A percentile compares a stretch with the other conserved stretches of the same genome.
Evolutionary conservation across 2,797 vertebrate species (phyloP).

Genomic region (Dendrocincla tyrannina): DNA sequence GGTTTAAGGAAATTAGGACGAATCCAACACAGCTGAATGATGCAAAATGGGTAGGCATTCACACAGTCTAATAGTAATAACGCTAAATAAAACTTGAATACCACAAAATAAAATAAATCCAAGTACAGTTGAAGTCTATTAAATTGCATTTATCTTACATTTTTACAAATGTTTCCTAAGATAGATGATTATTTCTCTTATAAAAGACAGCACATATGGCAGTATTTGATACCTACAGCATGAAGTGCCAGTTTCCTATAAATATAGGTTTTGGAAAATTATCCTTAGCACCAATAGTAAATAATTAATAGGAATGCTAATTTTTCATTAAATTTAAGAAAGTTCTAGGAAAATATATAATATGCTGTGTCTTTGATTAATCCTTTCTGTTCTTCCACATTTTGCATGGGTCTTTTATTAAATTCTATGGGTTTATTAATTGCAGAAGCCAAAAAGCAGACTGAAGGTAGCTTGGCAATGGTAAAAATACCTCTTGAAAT

Average conservation of each 20-base stretch:
- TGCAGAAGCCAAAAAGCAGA: background rate
- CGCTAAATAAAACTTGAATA: background rate
- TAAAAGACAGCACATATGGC: conserved; percentile 32
- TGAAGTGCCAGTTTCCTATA: background rate
- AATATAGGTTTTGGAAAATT: background rate
- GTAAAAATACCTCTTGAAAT: background rate
- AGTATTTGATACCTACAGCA: conserved; percentile 11
- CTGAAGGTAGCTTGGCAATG: background rate
- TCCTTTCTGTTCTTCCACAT: background rate
- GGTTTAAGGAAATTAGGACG: background rate
- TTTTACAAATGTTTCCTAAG: conserved; percentile 26
- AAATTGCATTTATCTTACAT: background rate
- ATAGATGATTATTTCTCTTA: conserved; percentile 27
- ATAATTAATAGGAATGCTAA: conserved; percentile 9
- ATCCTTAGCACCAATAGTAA: conserved; percentile 10
- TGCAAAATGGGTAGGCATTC: background rate
- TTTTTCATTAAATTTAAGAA: background rate
- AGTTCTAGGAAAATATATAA: background rate
- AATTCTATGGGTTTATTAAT: background rate
- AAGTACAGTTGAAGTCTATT: background rate
- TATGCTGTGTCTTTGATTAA: background rate
- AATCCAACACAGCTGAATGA: background rate
- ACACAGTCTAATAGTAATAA: background rate
- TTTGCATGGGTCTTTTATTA: background rate
- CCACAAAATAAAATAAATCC: background rate